Conservation (phyloP, 1,140 invertebrate genomes). For the Bombus balteatus region DNA sequence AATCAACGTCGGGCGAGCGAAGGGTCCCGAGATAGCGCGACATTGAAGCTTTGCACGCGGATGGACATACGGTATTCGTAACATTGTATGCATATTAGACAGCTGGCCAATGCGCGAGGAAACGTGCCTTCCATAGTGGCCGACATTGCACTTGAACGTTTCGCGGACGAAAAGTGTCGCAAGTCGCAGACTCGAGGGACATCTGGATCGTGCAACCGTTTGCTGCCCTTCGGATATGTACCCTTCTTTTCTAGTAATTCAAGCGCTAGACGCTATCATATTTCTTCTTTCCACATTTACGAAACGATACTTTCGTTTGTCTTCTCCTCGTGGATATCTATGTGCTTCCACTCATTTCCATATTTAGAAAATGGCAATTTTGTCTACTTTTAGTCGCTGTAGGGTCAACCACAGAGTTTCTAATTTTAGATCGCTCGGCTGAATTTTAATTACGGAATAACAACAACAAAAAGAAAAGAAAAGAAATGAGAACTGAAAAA, state of each 20-base stretch:
- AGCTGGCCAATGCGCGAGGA: constrained; percentile 72
- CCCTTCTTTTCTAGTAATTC: too few species aligned
- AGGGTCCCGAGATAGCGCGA: constrained; percentile 44
- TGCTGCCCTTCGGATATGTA: too few species aligned
- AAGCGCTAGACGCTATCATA: too few species aligned
- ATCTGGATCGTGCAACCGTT: constrained; percentile 31
- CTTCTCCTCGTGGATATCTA: too few species aligned
- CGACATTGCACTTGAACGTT: constrained; percentile 42
- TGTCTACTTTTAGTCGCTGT: too few species aligned
- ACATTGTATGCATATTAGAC: constrained; percentile 80
- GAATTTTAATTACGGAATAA: not conserved
- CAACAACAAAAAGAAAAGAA: accelerated
- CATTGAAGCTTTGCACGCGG: constrained; percentile 54
- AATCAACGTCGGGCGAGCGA: constrained; percentile 59
- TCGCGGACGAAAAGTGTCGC: constrained; percentile 27
- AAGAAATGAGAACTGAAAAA: accelerated
- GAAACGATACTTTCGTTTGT: too few species aligned
- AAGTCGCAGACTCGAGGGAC: constrained; percentile 1
- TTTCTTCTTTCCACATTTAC: too few species aligned
- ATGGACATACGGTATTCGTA: constrained; percentile 72
- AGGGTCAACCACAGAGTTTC: too few species aligned
- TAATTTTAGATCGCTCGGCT: not conserved
- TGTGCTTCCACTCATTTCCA: accelerated
- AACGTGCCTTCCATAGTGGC: constrained; percentile 54
- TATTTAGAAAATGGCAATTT: too few species aligned